phyloP scores from a whole-genome alignment of 2,888 invertebrate genomes.

The Troides oblongomaculatus region DNA sequence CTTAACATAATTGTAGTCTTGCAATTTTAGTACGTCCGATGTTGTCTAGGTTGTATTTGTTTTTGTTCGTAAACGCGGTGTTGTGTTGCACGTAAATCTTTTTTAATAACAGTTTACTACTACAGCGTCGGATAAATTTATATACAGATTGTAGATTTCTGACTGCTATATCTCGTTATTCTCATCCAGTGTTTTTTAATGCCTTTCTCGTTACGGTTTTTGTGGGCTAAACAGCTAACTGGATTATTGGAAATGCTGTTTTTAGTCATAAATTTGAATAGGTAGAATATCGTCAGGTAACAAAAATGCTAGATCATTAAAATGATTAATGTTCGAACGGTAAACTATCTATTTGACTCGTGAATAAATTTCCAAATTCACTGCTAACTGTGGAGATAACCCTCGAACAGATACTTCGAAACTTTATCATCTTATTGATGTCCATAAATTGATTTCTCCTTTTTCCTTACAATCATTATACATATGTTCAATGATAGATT shows the following conservation, averaged over 20 bases:
- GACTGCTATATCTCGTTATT: conserved; percentile 3
- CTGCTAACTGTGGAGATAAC: conserved; percentile 21
- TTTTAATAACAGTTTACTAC: conserved; percentile 19
- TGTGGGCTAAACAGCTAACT: neutral
- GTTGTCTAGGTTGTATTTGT: neutral
- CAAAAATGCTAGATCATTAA: conserved; percentile 9
- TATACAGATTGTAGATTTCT: conserved; percentile 21
- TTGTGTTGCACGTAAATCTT: conserved; percentile 4
- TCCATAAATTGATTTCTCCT: conserved; percentile 7
- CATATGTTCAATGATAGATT: neutral
- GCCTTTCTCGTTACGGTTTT: conserved; percentile 6
- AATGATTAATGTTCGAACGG: conserved; percentile 16
- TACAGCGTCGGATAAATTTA: conserved; percentile 3
- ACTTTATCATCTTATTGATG: conserved; percentile 18
- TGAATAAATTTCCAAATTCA: conserved; percentile 12
- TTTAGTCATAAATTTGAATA: neutral
- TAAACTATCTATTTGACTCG: conserved; percentile 11
- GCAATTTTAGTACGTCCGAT: neutral
- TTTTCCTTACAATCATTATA: neutral
- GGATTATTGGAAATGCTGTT: neutral
- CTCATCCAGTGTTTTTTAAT: conserved; percentile 5
- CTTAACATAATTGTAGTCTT: neutral
- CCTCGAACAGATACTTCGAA: neutral
- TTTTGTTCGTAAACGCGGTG: neutral
- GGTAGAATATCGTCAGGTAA: neutral